Evolutionary conservation across 2,113 vertebrate genomes (phyloP).

Genomic region (Turdus rufiventris): DNA sequence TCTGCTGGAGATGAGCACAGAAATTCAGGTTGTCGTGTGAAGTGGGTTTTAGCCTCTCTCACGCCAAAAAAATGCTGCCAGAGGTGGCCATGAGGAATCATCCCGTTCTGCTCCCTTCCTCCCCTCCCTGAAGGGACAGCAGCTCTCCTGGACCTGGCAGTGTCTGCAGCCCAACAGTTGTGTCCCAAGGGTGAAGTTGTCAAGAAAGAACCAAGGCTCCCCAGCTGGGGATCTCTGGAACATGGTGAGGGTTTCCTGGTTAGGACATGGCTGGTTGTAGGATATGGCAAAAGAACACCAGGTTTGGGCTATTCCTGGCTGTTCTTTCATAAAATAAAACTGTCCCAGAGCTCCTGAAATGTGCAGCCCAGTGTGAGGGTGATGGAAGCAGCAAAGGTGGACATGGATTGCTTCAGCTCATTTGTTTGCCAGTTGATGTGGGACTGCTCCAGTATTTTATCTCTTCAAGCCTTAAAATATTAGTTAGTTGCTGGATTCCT

Average conservation of each 20-base stretch:
- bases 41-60: not conserved
- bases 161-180: rapidly evolving
- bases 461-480: not conserved
- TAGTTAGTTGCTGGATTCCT: constrained; percentile 9
- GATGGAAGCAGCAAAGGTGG: not conserved
- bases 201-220: not conserved
- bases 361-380: not conserved
- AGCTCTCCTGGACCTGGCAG: not conserved
- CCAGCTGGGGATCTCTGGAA: not conserved
- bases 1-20: not conserved
- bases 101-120: not conserved
- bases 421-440: not conserved
- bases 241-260: not conserved
- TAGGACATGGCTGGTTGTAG: not conserved
- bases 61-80: not conserved
- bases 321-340: not conserved
- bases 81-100: not conserved
- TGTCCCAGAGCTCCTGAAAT: not conserved
- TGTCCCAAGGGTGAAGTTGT: not conserved
- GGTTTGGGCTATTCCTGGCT: not conserved
- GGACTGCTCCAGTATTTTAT: not conserved
- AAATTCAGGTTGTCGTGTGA: not conserved
- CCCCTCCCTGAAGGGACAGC: not conserved
- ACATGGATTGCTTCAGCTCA: not conserved
- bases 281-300: not conserved